Evolutionary conservation across 2,113 vertebrate genomes (phyloP), one percentile per base, ranked within the genome.

Genomic region (Lepidiolamprologus cunningtoni): DNA sequence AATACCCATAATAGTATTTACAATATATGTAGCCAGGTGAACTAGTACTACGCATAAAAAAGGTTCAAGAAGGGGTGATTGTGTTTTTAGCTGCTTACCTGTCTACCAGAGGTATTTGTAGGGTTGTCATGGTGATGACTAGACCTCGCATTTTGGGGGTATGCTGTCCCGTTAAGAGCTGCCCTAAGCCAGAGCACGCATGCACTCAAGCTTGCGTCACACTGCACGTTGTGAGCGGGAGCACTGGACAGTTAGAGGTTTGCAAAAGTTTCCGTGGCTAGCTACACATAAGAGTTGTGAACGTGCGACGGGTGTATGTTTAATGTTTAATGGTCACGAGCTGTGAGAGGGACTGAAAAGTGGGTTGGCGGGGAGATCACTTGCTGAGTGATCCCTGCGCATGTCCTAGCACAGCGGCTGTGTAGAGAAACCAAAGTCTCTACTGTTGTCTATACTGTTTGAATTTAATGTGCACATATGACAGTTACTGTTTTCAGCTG

Each of bases 331-430:
- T 11, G 19, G 52, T 11, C 52, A 53, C 9, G n/a, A 0, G 52
- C n/a, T 54, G n/a, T 54, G 52, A 54, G 9, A 53, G 0, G 9
- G n/a, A 54, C n/a, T 54, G 9, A 54, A 21, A 1, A 11, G 9
- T 6, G 52, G 52, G 5, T 54, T 54, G 52, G 52, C 5, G n/a
- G 52, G 52, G 52, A 21, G 52, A 21, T 54, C 5, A 4, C 52
- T 4, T 54, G 52, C 52, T 53, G 19, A 6, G 52, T 53, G 52
- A 53, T 11, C 3, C 52, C 9, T 54, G 52, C 5, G 52, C 5
- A 11, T 21, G n/a, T 53, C 52, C 52, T 53, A 21, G 5, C n/a
- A 21, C 52, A 21, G 52, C 0, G n/a, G 52, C 9, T 11, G 52
- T 54, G 52, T 54, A 54, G 52, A 54, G 52, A 21, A 54, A 54